Evolutionary conservation across 2,113 vertebrate species (phyloP).

Genomic region (Oreotragus oreotragus): DNA sequence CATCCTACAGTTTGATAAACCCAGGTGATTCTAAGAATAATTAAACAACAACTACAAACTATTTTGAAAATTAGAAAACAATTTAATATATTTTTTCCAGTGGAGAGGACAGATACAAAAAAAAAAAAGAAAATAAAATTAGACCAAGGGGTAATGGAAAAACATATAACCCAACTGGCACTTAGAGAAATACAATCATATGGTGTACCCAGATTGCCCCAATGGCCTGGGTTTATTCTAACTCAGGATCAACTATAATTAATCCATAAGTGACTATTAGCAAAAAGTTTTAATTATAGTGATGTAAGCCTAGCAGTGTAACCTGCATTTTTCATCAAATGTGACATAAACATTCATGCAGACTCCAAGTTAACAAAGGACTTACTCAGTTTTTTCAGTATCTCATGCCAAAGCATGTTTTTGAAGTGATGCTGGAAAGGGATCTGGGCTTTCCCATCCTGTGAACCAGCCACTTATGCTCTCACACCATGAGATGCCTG

Average conservation of each 20-base stretch:
- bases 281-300: background rate
- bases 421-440: background rate
- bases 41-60: background rate
- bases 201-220: background rate
- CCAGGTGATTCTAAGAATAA: background rate
- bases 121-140: background rate
- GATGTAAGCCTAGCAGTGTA: background rate
- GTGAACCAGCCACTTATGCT: background rate
- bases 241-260: background rate
- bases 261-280: background rate
- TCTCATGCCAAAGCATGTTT: background rate
- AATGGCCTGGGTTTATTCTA: background rate
- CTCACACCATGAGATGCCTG: background rate
- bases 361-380: background rate
- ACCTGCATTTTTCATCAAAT: background rate
- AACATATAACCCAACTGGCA: background rate
- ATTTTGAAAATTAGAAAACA: conserved; percentile 27
- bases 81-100: background rate
- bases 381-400: background rate
- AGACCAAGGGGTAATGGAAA: background rate
- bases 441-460: background rate
- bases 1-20: background rate
- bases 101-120: background rate
- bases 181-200: background rate
- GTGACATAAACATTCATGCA: background rate